phyloP scores from a whole-genome alignment of 2,113 vertebrate genomes.

The Notarius quadriscutis region DNA sequence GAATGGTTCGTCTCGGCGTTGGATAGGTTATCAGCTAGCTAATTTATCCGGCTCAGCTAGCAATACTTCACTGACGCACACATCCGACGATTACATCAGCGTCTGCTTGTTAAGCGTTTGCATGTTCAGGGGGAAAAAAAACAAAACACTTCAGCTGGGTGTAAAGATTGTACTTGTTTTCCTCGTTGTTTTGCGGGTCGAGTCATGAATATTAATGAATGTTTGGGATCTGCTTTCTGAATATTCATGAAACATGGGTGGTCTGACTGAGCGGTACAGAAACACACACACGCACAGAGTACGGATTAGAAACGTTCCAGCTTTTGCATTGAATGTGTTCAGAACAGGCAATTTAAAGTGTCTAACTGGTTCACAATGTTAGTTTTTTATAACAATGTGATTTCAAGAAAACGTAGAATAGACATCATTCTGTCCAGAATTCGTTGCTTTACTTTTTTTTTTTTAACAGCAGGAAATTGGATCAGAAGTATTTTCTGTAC shows the following conservation, averaged over 20 bases:
- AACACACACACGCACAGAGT: no score
- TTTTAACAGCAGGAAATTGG: no score
- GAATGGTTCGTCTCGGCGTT: neutral
- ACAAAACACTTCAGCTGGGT: neutral
- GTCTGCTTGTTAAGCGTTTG: neutral
- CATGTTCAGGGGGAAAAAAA: neutral
- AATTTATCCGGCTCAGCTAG: neutral
- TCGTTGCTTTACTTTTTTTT: no score
- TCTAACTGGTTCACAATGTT: no score
- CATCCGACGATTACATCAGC: neutral
- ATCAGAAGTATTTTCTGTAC: no score
- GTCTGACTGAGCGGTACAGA: neutral
- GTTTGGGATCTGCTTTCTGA: neutral
- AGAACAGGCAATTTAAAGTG: no score
- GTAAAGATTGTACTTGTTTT: neutral
- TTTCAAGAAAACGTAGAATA: no score
- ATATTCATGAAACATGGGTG: constrained; percentile 13
- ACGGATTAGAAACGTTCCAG: neutral
- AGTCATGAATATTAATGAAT: constrained; percentile 14
- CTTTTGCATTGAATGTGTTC: neutral
- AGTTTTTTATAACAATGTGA: neutral
- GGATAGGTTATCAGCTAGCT: neutral
- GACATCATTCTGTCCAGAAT: no score
- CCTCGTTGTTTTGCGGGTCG: neutral
- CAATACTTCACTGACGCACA: neutral